These are phyloP conservation scores for Hyperoplus immaculatus DNA, from an alignment of 2,797 vertebrate species.

Conservation along the genomic window DNA sequence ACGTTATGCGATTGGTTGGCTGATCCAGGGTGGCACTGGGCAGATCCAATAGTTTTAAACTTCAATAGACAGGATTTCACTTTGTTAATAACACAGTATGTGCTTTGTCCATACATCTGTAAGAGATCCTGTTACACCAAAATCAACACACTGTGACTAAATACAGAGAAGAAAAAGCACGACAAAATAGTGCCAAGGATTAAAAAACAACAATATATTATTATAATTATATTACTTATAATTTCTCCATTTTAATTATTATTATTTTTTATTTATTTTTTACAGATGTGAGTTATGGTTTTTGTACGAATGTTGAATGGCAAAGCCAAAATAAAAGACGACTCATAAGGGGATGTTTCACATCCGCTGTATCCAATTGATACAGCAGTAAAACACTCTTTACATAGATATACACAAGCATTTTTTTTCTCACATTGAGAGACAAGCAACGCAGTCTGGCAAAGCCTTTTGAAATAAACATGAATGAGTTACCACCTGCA, in stretches of 20 bases:
- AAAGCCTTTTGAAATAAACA: constrained; percentile 53
- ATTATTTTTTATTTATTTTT: too few species aligned
- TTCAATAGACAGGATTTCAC: not conserved
- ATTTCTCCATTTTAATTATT: too few species aligned
- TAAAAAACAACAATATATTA: not conserved
- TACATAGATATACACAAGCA: not conserved
- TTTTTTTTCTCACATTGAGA: not conserved
- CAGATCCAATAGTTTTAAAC: too few species aligned
- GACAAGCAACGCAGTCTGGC: constrained; percentile 31
- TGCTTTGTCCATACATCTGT: constrained; percentile 27
- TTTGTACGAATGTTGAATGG: too few species aligned
- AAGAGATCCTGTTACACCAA: constrained; percentile 23
- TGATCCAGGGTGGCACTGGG: too few species aligned
- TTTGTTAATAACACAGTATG: constrained; percentile 22
- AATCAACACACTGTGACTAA: constrained; percentile 17
- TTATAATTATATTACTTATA: too few species aligned
- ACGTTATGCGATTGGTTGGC: too few species aligned
- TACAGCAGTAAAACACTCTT: constrained; percentile 15
- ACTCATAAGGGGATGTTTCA: not conserved
- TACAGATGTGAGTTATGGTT: too few species aligned
- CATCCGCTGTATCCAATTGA: not conserved
- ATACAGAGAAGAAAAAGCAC: not conserved
- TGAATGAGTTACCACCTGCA: constrained; percentile 47
- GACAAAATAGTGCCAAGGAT: not conserved
- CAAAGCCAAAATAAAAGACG: not conserved